Evolutionary conservation across 2,797 vertebrate species (phyloP).

Genomic region (Orientallactaga sibirica): DNA sequence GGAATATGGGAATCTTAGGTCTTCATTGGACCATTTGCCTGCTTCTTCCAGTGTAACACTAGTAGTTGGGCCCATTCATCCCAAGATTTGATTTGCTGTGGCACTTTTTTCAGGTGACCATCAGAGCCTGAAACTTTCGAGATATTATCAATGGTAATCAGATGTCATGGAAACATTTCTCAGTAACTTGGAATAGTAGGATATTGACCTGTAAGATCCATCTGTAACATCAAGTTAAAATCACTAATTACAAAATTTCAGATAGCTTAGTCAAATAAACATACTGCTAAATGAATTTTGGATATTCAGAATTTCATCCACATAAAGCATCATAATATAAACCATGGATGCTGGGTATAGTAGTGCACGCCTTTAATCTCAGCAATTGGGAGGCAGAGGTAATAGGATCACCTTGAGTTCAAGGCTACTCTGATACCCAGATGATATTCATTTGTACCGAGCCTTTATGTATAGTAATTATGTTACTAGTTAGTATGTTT

Average conservation of each 20-base stretch:
- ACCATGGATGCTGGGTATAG: not conserved
- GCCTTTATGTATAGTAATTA: not conserved
- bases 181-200: constrained; percentile 6
- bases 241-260: constrained; percentile 18
- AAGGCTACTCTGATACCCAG: no score
- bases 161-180: not conserved
- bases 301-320: constrained; percentile 58
- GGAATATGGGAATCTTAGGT: not conserved
- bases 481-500: not conserved
- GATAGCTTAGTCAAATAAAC: constrained; percentile 4
- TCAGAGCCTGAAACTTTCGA: not conserved
- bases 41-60: not conserved
- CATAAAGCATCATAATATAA: constrained; percentile 55
- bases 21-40: not conserved
- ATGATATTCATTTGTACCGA: constrained; percentile 8
- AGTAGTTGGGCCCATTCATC: not conserved
- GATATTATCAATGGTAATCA: not conserved
- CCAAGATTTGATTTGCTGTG: not conserved
- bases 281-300: constrained; percentile 56
- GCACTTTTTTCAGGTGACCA: not conserved
- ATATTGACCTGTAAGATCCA: not conserved
- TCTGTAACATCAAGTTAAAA: constrained; percentile 43
- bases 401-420: no score
- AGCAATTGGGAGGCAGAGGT: no score
- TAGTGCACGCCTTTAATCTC: no score